Evolutionary conservation across 1,140 invertebrate genomes (phyloP).

Genomic region (Lucilia sericata): DNA sequence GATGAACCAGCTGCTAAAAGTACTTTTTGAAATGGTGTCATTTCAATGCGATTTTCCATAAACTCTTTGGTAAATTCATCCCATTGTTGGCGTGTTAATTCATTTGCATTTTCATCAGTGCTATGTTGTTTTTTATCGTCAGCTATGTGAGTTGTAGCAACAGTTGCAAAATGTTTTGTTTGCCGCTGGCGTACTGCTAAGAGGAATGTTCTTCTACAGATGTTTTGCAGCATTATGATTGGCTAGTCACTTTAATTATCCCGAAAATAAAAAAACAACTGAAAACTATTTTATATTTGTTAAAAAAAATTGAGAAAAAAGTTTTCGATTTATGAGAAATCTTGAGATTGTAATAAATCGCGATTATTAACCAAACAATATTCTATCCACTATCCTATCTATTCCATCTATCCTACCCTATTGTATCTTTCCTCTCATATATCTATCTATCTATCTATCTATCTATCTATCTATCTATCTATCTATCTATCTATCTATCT

Average conservation of each 20-base stretch:
- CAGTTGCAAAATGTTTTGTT: background rate
- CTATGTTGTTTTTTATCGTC: background rate
- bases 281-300: background rate
- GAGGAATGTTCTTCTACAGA: background rate
- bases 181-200: background rate
- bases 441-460: no score
- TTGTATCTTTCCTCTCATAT: no score
- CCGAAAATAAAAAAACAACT: no score
- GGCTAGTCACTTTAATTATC: background rate
- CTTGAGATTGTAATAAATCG: no score
- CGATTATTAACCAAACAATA: no score
- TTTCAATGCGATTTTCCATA: conserved; percentile 76
- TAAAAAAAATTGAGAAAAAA: no score
- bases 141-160: background rate
- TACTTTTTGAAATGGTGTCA: conserved; percentile 79
- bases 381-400: no score
- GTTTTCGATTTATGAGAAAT: no score
- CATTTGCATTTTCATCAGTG: background rate
- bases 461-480: no score
- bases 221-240: conserved; percentile 21
- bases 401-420: no score
- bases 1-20: conserved; percentile 86
- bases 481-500: no score
- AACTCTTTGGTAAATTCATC: conserved; percentile 59
- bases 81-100: background rate